A percentile compares a stretch with the other conserved stretches of the same genome.
These are phyloP conservation scores for Okamejei kenojei DNA, from an alignment of 2,797 vertebrate genomes.

Conservation along the genomic window DNA sequence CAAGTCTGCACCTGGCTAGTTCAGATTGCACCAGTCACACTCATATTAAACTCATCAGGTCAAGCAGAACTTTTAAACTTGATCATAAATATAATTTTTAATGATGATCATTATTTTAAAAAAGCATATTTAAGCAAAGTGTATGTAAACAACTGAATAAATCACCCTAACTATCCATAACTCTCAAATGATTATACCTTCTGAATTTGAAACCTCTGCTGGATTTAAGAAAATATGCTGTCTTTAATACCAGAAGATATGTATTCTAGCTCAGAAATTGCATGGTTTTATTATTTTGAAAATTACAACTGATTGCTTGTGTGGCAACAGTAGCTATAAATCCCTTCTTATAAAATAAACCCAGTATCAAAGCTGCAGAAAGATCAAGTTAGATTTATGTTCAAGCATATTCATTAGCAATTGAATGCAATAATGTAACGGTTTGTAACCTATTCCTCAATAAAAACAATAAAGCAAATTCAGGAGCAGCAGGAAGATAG, in stretches of 20 bases:
- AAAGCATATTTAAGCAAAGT: neutral
- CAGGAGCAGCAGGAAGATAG: no score
- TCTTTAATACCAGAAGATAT: neutral
- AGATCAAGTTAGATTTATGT: neutral
- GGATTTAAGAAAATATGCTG: neutral
- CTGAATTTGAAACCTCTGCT: neutral
- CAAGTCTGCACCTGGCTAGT: neutral
- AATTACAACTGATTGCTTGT: neutral
- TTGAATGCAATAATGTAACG: neutral
- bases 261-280: neutral
- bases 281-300: neutral
- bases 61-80: neutral
- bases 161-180: neutral
- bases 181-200: neutral
- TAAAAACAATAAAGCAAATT: no score
- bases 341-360: neutral
- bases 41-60: neutral
- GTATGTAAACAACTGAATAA: neutral
- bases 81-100: no score
- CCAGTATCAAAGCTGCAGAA: neutral
- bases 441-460: neutral
- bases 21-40: neutral
- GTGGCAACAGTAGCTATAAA: neutral
- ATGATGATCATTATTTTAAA: neutral
- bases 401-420: neutral